Percentiles rank a stretch among this genome's conserved stretches.
Evolutionary conservation across 2,113 vertebrate genomes (phyloP).

Genomic region (Malurus melanocephalus): DNA sequence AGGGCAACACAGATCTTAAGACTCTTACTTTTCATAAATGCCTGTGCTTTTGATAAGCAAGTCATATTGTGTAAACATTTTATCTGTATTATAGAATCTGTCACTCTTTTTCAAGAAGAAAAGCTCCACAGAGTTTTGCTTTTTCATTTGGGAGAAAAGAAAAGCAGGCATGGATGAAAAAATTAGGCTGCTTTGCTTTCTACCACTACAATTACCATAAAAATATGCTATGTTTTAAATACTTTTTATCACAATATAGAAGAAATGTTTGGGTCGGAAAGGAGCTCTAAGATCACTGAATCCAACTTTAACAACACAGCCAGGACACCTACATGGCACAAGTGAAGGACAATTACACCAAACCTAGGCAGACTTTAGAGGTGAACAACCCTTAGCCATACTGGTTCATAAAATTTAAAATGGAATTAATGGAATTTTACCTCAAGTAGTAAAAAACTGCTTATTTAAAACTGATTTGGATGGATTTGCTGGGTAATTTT

Average conservation of each 20-base stretch:
- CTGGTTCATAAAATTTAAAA: neutral
- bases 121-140: neutral
- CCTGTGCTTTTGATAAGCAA: slow-evolving; percentile 39
- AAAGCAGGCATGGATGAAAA: neutral
- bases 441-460: neutral
- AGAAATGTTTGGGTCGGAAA: neutral
- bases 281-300: neutral
- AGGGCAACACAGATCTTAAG: neutral
- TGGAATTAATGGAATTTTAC: neutral
- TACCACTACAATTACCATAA: neutral
- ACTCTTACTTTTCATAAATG: slow-evolving; percentile 27
- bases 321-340: neutral
- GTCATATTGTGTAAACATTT: slow-evolving; percentile 40
- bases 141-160: neutral
- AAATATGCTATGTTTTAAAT: neutral
- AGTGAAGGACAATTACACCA: neutral
- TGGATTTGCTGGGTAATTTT: neutral
- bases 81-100: slow-evolving; percentile 23
- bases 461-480: neutral
- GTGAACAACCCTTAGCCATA: neutral
- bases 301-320: neutral
- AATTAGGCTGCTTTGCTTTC: neutral
- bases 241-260: neutral
- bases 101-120: neutral
- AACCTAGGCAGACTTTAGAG: neutral